Percentiles rank a stretch among this genome's conserved stretches.
These are phyloP conservation scores for Clunio marinus DNA, from an alignment of 2,888 invertebrate genomes.

Conservation along the genomic window DNA sequence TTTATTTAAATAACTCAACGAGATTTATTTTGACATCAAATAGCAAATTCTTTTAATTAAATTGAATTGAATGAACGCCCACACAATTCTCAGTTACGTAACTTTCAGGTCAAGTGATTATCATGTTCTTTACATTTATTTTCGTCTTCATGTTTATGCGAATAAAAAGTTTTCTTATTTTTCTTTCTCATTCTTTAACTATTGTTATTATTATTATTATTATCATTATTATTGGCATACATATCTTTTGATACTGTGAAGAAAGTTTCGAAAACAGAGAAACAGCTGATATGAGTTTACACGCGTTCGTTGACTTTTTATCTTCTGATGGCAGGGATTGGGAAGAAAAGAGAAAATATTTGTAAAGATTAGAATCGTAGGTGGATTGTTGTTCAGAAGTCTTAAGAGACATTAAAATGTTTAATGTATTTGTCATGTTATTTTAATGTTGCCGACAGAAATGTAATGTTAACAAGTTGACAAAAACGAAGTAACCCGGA, in stretches of 20 bases:
- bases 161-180: neutral
- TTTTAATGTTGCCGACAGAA: neutral
- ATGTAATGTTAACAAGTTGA: no score
- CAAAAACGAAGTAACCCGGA: neutral
- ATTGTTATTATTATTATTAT: no score
- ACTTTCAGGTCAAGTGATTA: no score
- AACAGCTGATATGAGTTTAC: conserved; percentile 36
- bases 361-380: neutral
- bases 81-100: no score
- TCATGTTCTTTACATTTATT: no score
- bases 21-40: no score
- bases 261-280: conserved; percentile 15
- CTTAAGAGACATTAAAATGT: neutral
- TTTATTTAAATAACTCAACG: no score
- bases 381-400: neutral
- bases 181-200: neutral
- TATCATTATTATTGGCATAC: neutral
- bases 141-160: no score
- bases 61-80: no score
- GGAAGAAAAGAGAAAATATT: neutral
- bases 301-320: conserved; percentile 30
- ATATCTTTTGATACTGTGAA: neutral
- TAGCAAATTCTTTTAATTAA: no score
- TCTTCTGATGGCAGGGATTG: neutral
- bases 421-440: neutral